A percentile compares a stretch with the other conserved stretches of the same genome.
Conservation (phyloP, 1,140 invertebrate genomes). For the Drosophila murphyi region DNA sequence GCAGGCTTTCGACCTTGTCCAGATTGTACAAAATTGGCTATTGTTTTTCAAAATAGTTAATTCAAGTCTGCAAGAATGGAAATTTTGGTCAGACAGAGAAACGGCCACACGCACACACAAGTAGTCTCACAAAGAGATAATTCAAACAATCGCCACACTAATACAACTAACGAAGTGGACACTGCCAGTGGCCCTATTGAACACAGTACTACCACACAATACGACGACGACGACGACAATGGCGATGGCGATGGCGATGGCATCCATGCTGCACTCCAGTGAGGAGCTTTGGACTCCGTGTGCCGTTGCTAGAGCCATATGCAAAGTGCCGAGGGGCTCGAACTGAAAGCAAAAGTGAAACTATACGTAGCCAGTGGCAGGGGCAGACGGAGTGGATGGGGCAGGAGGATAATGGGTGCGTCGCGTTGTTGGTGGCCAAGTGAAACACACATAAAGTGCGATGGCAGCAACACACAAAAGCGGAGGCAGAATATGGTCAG, state of each 20-base stretch:
- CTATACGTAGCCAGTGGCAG: slow-evolving; percentile 52
- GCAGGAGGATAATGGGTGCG: neutral
- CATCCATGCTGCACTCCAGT: slow-evolving; percentile 19
- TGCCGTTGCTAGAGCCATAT: slow-evolving; percentile 43
- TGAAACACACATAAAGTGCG: slow-evolving; percentile 48
- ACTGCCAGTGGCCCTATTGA: slow-evolving; percentile 23
- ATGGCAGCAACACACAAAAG: slow-evolving; percentile 19
- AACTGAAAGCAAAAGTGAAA: slow-evolving; percentile 80
- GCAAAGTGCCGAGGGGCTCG: slow-evolving; percentile 31
- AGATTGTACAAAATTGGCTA: too few relatives aligned
- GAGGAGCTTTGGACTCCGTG: slow-evolving; percentile 3
- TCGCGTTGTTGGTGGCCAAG: slow-evolving; percentile 23
- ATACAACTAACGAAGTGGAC: slow-evolving; percentile 82
- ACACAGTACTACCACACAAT: neutral
- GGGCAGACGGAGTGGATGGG: neutral
- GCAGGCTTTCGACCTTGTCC: too few relatives aligned
- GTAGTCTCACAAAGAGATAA: neutral
- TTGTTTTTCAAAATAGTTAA: neutral
- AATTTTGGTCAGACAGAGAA: neutral
- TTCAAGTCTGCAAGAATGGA: neutral
- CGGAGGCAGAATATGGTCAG: slow-evolving; percentile 57
- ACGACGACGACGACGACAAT: slow-evolving; percentile 15
- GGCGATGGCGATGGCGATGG: slow-evolving; percentile 21
- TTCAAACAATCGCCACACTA: slow-evolving; percentile 50
- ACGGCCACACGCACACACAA: neutral